phyloP scores from a whole-genome alignment of 2,797 vertebrate genomes.

The Sebastolobus alascanus region DNA sequence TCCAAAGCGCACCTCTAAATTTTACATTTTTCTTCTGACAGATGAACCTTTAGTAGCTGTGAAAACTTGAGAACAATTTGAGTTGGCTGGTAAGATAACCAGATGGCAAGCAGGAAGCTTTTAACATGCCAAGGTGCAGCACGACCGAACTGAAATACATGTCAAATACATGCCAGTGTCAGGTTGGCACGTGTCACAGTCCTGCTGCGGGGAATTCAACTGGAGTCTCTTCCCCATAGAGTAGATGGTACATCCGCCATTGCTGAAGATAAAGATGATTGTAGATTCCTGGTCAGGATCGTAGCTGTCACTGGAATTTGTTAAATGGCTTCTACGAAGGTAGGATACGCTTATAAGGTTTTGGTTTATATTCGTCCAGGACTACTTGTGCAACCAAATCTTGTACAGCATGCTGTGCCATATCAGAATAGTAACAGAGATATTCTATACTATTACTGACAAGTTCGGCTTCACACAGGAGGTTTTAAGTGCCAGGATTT shows the following conservation, averaged over 20 bases:
- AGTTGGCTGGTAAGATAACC: neutral
- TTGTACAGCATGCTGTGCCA: constrained; percentile 53
- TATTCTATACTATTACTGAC: constrained; percentile 79
- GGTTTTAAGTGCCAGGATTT: constrained; percentile 43
- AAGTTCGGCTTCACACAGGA: constrained; percentile 56
- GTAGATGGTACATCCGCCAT: neutral
- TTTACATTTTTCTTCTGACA: neutral
- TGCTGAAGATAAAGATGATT: constrained; percentile 27
- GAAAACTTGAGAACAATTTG: constrained; percentile 2
- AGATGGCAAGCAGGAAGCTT: neutral
- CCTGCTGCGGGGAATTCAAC: constrained; percentile 30
- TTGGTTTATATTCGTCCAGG: constrained; percentile 82
- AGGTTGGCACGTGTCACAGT: neutral
- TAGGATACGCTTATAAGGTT: constrained; percentile 70
- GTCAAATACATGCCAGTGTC: constrained; percentile 10
- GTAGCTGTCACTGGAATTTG: constrained; percentile 51
- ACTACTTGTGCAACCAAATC: constrained; percentile 66
- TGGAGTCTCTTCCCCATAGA: neutral
- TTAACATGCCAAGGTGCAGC: neutral
- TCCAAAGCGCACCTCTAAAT: neutral
- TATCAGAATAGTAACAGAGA: constrained; percentile 81
- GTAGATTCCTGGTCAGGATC: constrained; percentile 26
- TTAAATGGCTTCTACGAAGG: constrained; percentile 55
- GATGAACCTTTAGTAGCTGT: neutral
- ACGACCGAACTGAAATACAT: constrained; percentile 19